Evolutionary conservation across 2,888 invertebrate species (phyloP), one percentile per base, ranked within the genome.

Genomic region (Scotopteryx bipunctaria): DNA sequence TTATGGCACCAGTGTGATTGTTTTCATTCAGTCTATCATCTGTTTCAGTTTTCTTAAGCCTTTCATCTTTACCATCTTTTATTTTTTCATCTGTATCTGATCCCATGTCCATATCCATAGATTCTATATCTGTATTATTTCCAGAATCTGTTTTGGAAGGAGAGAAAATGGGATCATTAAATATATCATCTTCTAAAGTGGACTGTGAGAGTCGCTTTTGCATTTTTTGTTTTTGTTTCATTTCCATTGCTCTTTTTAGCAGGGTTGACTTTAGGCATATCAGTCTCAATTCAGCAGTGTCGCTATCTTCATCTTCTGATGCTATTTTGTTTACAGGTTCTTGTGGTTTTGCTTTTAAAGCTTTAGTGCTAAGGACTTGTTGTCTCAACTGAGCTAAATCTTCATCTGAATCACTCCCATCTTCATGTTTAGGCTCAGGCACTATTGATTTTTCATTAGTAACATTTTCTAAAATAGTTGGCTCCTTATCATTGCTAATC

Each of bases 181-280:
- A 59, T 29, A 79, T 57, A 42, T 87, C 79, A 53, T 87, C 81
- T 56, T 76, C 70, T 16, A 79, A 59, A 61, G 71, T 80, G 21
- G 84, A 79, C 52, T 83, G 84, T 3, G 85, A 86, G 17, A 83
- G 59, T 48, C 70, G 74, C 66, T 89, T 88, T 44, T 73, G 78
- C 54, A 81, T 55, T 64, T 86, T 89, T 59, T 86, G 81, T 49
- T 86, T 87, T 57, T 77, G 79, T 75, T 92, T 92, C 69, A 92
- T 86, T 71, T 93, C 91, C 59, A 91, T 89, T 50, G 92, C 93
- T 75, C 94, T 94, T 63, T 94, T 94, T 31, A 94, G 66, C 32
- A 94, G 81, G 3, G 94, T 93, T n/a, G 94, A 94, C 63, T 92
- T 92, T n/a, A 94, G 78, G 44, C 94, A 94, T 58, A 93, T 93